Percentiles rank a stretch among this genome's conserved stretches.
Conservation (phyloP, 2,797 vertebrate genomes). For the Eulemur rubriventer region DNA sequence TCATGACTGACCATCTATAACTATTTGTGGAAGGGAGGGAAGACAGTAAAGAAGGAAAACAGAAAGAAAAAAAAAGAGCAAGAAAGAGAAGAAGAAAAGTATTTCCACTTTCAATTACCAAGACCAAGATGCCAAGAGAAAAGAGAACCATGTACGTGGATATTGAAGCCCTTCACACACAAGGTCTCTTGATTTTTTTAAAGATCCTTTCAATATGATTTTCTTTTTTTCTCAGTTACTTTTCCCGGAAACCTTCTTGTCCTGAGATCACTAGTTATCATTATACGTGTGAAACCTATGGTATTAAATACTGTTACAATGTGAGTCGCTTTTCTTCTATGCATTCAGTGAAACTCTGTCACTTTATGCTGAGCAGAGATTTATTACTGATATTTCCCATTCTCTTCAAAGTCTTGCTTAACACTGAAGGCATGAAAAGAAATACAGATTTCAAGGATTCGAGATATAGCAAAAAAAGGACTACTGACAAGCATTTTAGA, state of each 20-base stretch:
- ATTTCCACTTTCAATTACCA: background rate
- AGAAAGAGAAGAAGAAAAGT: background rate
- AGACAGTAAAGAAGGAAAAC: background rate
- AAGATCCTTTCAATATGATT: background rate
- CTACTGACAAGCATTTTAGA: background rate
- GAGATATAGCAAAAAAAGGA: slow-evolving; percentile 13
- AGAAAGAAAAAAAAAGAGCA: background rate
- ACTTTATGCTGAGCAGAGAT: background rate
- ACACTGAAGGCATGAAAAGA: background rate
- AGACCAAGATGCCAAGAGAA: background rate
- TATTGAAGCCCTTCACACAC: background rate
- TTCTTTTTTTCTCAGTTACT: background rate
- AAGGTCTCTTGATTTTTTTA: background rate
- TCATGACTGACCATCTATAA: background rate
- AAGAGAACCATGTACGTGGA: background rate
- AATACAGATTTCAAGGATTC: background rate
- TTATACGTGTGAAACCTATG: background rate
- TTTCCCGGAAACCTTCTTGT: background rate
- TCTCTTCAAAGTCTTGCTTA: slow-evolving; percentile 23
- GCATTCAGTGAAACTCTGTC: background rate
- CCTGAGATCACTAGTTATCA: background rate
- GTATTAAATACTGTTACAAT: background rate
- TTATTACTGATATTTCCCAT: background rate
- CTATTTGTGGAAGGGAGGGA: background rate
- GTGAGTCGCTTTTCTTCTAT: background rate